phyloP scores from a whole-genome alignment of 2,113 vertebrate species.

The Lamprotornis superbus region DNA sequence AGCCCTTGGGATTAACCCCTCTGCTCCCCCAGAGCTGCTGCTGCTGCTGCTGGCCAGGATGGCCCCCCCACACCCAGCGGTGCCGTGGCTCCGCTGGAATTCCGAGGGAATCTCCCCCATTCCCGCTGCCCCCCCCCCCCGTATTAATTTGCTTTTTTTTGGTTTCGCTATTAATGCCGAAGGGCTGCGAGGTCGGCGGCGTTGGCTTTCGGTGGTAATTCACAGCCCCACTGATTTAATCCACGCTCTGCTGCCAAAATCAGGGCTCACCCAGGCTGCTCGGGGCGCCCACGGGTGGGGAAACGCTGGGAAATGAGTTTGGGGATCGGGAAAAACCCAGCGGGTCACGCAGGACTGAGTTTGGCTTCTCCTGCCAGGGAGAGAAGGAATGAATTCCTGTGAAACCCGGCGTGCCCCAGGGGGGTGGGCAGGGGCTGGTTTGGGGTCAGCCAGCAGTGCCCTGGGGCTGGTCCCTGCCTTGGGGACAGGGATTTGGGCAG shows the following conservation, averaged over 20 bases:
- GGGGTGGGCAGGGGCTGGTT: background rate
- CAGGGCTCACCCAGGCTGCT: fast-evolving
- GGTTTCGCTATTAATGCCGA: constrained; percentile 80
- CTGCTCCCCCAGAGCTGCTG: background rate
- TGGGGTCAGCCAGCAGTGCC: background rate
- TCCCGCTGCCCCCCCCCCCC: constrained; percentile 39
- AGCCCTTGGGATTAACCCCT: fast-evolving
- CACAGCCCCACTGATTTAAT: constrained; percentile 30
- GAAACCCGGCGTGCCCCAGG: background rate
- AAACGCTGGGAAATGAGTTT: background rate
- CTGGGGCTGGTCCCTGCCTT: background rate
- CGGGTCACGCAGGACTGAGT: background rate
- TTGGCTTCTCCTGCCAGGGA: background rate
- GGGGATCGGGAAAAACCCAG: fast-evolving
- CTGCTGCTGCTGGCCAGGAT: fast-evolving
- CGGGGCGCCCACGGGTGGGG: background rate
- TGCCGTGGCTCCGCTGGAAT: background rate
- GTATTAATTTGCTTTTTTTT: constrained; percentile 67
- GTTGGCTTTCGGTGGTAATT: constrained; percentile 67
- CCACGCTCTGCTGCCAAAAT: background rate
- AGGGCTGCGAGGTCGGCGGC: constrained; percentile 52
- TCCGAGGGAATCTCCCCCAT: background rate
- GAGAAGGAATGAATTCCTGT: background rate
- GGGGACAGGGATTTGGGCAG: background rate
- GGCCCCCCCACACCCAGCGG: fast-evolving